Conservation (phyloP, 2,888 invertebrate species). For the Alviniconcha strummeri region DNA sequence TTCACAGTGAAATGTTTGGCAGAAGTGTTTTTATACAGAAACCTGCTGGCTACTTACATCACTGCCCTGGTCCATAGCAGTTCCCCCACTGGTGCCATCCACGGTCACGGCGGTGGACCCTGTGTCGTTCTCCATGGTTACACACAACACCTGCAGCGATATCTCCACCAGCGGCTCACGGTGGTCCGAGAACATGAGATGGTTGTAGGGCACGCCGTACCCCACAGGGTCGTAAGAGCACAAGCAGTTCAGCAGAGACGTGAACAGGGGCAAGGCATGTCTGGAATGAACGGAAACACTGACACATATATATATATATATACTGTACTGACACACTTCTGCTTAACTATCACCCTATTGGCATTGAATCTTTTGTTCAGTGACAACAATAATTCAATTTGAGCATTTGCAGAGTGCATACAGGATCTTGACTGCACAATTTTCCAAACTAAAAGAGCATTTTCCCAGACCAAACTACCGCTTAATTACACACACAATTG, state of each 20-base stretch:
- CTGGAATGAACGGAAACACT: conserved; percentile 66
- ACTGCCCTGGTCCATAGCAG: conserved; percentile 65
- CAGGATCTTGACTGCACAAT: too few species aligned
- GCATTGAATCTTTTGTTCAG: too few species aligned
- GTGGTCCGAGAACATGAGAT: conserved; percentile 93
- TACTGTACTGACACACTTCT: too few species aligned
- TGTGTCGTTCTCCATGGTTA: conserved; percentile 93
- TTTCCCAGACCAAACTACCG: too few species aligned
- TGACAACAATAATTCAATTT: too few species aligned
- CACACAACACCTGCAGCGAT: conserved; percentile 81
- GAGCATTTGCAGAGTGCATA: too few species aligned
- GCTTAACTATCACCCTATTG: background rate
- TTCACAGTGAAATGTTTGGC: too few species aligned
- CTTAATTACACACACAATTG: too few species aligned
- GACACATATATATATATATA: too few species aligned
- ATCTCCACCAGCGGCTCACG: conserved; percentile 93
- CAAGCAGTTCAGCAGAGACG: conserved; percentile 95
- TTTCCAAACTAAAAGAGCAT: too few species aligned
- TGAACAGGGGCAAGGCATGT: conserved; percentile 97
- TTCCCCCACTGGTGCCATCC: conserved; percentile 66
- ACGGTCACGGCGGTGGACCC: conserved; percentile 60
- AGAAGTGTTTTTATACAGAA: too few species aligned
- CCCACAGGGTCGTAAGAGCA: conserved; percentile 99
- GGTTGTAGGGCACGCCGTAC: conserved; percentile 96
- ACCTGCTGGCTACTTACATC: conserved; percentile 51